phyloP scores from a whole-genome alignment of 1,140 invertebrate species.

The Ceratina calcarata region DNA sequence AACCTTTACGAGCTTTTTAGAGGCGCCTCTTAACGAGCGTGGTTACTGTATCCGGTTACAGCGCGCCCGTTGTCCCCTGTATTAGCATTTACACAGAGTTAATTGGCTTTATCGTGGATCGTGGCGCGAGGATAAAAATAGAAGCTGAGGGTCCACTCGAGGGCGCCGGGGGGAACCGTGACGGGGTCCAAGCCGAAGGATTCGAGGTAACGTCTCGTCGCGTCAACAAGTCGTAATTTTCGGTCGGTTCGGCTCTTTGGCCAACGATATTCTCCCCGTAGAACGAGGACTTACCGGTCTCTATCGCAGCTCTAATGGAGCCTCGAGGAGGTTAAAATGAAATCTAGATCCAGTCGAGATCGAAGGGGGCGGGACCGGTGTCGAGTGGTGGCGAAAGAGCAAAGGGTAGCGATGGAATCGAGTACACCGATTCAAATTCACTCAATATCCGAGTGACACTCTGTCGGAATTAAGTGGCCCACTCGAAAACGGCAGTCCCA shows the following conservation, averaged over 20 bases:
- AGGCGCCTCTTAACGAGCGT: conserved; percentile 11
- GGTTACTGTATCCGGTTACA: conserved; percentile 27
- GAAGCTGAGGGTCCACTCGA: neutral
- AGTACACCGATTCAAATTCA: neutral
- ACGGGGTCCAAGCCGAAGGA: too few relatives aligned
- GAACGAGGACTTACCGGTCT: neutral
- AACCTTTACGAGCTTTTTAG: conserved; percentile 43
- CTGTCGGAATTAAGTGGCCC: neutral
- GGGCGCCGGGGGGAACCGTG: too few relatives aligned
- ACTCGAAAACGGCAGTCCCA: neutral
- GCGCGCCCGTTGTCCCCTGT: neutral
- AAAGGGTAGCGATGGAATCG: neutral
- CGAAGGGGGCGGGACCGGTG: too few relatives aligned
- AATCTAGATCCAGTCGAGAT: conserved; percentile 10
- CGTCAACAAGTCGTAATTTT: conserved; percentile 19
- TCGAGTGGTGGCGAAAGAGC: neutral
- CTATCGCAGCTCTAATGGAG: neutral
- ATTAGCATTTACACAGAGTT: conserved; percentile 47
- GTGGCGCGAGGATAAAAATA: conserved; percentile 38
- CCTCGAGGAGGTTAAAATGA: conserved; percentile 22
- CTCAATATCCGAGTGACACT: neutral
- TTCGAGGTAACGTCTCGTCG: neutral
- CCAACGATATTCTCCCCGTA: neutral
- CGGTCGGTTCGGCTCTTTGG: neutral
- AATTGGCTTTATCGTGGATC: conserved; percentile 41